Base-by-base conservation (phyloP, 2,888 invertebrate species). In the Steinernema scapterisci region DNA sequence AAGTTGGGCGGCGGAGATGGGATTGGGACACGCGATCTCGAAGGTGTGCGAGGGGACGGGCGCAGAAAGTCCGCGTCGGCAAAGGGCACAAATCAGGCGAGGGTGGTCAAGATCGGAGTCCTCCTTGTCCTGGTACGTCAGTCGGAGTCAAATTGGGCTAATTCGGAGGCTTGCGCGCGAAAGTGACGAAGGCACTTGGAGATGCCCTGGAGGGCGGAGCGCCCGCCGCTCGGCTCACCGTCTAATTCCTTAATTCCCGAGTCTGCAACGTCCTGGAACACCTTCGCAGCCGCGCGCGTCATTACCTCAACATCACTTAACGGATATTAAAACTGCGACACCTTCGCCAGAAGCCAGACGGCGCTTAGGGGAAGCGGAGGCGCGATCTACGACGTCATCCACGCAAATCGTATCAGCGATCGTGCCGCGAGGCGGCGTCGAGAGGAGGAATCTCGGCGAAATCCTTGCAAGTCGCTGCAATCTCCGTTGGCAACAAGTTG, bases 81-180 rank as follows among this genome's bases (percentile, higher is more conserved):
- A 25, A 54, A 11, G 21, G 5, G 54, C 21, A 54, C 54, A 54
- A 54, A 54, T 54, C 54, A 25, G 48, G 16, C 48, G 48, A 48
- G 48, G 48, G 48, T 48, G 48, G 48, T 48, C 48, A 16, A 19
- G 19, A 19, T 48, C 54, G 19, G 19, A 11, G 51, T n/a, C 19
- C 51, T 9, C 38, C 63, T 48, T 16, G 16, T 48, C 48, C 48
- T 48, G 19, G 7, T 48, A 63, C 31, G 63, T 63, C 63, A 63
- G 31, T 63, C 63, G 63, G 31, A 63, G 63, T 63, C 63, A 63
- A 63, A 63, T 63, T 63, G 63, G 63, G 63, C 63, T 63, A 63
- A 63, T 63, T 63, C 63, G 63, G 7, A 6, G 38, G 16, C 63
- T 21, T 23, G 21, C 54, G 63, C 63, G 31, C 63, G 63, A 63